Percentiles rank a stretch among this genome's conserved stretches.
phyloP scores from a whole-genome alignment of 2,797 vertebrate species.

The Cephalopachus bancanus region DNA sequence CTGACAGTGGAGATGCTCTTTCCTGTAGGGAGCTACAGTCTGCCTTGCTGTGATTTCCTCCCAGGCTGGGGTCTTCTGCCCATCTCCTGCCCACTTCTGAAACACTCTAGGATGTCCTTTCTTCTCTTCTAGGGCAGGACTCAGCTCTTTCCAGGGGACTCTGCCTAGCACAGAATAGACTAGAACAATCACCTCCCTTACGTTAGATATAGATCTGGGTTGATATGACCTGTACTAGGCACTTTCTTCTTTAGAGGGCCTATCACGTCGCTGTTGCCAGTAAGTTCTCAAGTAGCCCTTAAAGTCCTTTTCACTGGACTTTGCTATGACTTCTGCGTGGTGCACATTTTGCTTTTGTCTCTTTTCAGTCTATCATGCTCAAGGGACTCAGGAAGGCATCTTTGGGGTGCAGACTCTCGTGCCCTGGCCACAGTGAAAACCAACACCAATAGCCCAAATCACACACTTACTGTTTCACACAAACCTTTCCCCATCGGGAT shows the following conservation, averaged over 20 bases:
- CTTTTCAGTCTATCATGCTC: not conserved
- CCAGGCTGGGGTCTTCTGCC: not conserved
- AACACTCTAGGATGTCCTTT: not conserved
- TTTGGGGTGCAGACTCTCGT: not conserved
- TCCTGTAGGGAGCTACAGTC: not conserved
- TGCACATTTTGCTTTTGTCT: not conserved
- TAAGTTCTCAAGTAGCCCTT: not conserved
- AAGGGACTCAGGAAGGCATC: not conserved
- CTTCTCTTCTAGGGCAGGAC: not conserved
- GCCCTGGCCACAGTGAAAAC: not conserved
- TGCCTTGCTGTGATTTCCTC: not conserved
- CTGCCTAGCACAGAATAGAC: not conserved
- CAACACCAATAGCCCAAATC: not conserved
- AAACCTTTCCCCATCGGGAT: not conserved
- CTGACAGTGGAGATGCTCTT: not conserved
- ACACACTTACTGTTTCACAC: not conserved
- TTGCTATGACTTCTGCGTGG: not conserved
- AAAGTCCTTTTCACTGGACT: not conserved
- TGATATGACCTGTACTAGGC: not conserved
- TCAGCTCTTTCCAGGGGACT: not conserved
- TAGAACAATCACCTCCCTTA: conserved; percentile 1
- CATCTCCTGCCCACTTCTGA: not conserved
- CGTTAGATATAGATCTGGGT: not conserved
- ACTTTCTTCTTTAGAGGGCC: not conserved
- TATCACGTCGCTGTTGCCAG: not conserved